phyloP scores from a whole-genome alignment of 2,113 vertebrate genomes.

The Takifugu bimaculatus region DNA sequence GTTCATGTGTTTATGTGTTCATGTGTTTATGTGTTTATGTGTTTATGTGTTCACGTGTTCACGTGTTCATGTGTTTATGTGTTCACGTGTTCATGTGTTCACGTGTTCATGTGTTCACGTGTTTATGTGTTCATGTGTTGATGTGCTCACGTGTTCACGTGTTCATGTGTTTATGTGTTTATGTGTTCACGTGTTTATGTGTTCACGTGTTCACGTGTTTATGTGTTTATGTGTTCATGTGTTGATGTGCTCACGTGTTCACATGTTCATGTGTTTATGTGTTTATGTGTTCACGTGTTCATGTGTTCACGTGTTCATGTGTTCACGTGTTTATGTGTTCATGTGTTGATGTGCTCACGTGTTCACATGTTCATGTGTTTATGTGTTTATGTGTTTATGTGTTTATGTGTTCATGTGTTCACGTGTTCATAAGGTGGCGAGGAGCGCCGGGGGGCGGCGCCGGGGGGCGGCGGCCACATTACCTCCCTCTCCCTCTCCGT shows the following conservation, averaged over 20 bases:
- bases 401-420: background rate
- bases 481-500: conserved; percentile 93
- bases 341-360: no score
- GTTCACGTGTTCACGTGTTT: background rate
- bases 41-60: no score
- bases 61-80: background rate
- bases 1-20: no score
- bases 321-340: background rate
- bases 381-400: background rate
- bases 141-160: no score
- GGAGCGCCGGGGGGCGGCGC: background rate
- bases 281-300: background rate
- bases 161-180: no score
- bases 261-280: no score
- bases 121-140: no score
- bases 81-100: background rate
- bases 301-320: no score
- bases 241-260: background rate
- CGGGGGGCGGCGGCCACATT: conserved; percentile 7
- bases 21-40: no score
- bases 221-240: no score
- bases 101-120: background rate
- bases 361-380: no score
- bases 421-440: background rate
- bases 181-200: background rate